Evolutionary conservation across 2,113 vertebrate genomes (phyloP).

Genomic region (Lepus americanus): DNA sequence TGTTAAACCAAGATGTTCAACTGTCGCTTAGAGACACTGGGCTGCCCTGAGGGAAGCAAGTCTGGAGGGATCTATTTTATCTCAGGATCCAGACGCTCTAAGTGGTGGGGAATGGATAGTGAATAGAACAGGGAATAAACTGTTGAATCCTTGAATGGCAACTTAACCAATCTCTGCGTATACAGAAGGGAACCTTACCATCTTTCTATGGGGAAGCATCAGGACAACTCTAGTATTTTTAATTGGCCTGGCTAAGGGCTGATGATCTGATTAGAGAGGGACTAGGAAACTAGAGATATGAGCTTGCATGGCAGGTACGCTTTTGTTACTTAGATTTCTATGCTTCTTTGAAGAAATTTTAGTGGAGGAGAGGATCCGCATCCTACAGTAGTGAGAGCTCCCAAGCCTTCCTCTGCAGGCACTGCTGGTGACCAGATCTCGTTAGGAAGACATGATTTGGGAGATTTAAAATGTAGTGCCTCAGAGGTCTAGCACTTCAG

Average conservation of each 20-base stretch:
- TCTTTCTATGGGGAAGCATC: not conserved
- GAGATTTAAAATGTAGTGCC: not conserved
- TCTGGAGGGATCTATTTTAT: not conserved
- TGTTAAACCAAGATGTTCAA: not conserved
- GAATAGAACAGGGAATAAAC: not conserved
- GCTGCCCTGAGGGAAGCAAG: not conserved
- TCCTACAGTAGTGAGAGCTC: not conserved
- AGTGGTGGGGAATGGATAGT: not conserved
- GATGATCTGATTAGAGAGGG: not conserved
- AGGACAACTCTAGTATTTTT: too few species aligned
- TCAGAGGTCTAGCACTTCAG: not conserved
- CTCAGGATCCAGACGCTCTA: not conserved
- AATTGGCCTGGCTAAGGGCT: not conserved
- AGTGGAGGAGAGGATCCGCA: not conserved
- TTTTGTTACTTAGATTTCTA: not conserved
- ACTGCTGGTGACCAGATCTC: not conserved
- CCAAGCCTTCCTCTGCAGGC: not conserved
- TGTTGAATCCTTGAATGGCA: not conserved
- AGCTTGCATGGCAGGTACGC: not conserved
- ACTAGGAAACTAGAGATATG: not conserved
- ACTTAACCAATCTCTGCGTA: not conserved
- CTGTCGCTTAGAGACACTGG: not conserved
- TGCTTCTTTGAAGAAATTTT: slow-evolving; percentile 4
- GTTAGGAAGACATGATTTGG: not conserved
- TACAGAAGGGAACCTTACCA: not conserved